A percentile compares a stretch with the other conserved stretches of the same genome.
phyloP scores from a whole-genome alignment of 2,797 vertebrate species.

The Phrynocephalus forsythii region DNA sequence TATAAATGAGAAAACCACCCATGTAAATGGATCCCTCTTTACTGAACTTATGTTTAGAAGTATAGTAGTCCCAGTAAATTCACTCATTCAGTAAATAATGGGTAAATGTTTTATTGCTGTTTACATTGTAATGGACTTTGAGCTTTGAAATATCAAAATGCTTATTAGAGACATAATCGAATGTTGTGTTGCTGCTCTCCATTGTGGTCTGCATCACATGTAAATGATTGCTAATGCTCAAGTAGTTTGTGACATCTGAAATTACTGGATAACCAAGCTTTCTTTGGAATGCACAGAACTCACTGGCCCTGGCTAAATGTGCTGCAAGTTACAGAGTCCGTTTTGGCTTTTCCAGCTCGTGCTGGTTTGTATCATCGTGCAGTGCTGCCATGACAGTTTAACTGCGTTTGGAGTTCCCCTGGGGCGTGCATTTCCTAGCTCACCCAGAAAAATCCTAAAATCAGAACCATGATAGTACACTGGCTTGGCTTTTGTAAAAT shows the following conservation, averaged over 20 bases:
- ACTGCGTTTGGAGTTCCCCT: background rate
- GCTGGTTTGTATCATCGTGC: background rate
- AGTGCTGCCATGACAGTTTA: background rate
- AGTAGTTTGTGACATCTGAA: conserved; percentile 35
- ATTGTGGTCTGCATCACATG: conserved; percentile 43
- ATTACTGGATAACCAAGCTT: conserved; percentile 26
- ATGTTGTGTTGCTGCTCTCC: conserved; percentile 41
- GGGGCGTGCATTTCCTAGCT: background rate
- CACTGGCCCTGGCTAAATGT: conserved; percentile 21
- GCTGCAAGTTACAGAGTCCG: conserved; percentile 21
- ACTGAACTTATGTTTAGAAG: conserved; percentile 29
- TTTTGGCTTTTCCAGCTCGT: conserved; percentile 10
- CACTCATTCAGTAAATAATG: conserved; percentile 47
- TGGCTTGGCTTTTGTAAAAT: background rate
- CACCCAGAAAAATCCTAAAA: background rate
- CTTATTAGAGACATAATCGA: conserved; percentile 43
- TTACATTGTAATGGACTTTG: conserved; percentile 58
- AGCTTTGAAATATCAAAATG: conserved; percentile 48
- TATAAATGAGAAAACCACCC: conserved; percentile 38
- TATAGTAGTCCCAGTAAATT: conserved; percentile 33
- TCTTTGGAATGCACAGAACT: conserved; percentile 9
- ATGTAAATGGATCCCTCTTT: conserved; percentile 40
- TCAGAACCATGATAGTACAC: background rate
- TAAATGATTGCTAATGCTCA: conserved; percentile 35
- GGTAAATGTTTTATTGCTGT: conserved; percentile 52